Evolutionary conservation across 2,888 invertebrate species (phyloP).

Genomic region (Lepidochrysops patricia): DNA sequence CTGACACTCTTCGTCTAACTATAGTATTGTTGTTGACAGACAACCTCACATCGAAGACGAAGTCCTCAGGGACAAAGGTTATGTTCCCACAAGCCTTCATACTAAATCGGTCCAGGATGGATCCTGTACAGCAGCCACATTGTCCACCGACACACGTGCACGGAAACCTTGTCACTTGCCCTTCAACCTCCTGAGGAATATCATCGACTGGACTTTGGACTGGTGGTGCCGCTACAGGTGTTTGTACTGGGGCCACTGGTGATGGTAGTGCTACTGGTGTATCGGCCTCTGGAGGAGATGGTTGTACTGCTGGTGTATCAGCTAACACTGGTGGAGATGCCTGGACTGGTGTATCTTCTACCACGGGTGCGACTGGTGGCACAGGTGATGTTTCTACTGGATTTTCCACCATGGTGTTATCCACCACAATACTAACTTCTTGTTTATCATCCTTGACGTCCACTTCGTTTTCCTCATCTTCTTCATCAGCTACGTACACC

Average conservation of each 20-base stretch:
- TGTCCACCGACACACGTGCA: slow-evolving; percentile 76
- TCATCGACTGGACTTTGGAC: slow-evolving; percentile 34
- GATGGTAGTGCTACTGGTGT: slow-evolving; percentile 29
- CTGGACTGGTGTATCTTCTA: neutral
- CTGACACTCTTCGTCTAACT: slow-evolving; percentile 82
- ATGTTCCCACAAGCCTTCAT: slow-evolving; percentile 87
- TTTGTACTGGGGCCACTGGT: slow-evolving; percentile 25
- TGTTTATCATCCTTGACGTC: slow-evolving; percentile 31
- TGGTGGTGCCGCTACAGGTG: slow-evolving; percentile 34
- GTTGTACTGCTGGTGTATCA: slow-evolving; percentile 24
- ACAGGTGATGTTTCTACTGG: slow-evolving; percentile 28
- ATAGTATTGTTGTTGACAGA: slow-evolving; percentile 82
- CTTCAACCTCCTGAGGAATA: slow-evolving; percentile 39
- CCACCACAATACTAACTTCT: slow-evolving; percentile 32
- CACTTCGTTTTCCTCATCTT: slow-evolving; percentile 31
- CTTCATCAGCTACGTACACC: slow-evolving; percentile 51
- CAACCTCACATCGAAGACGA: slow-evolving; percentile 83
- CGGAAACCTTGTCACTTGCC: slow-evolving; percentile 72
- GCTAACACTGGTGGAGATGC: slow-evolving; percentile 21
- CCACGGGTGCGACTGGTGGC: slow-evolving; percentile 27
- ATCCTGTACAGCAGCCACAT: slow-evolving; percentile 81
- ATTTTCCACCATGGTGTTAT: slow-evolving; percentile 26
- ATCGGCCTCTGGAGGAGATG: slow-evolving; percentile 36
- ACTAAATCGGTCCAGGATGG: slow-evolving; percentile 76
- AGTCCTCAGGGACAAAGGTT: slow-evolving; percentile 86